phyloP scores from a whole-genome alignment of 2,113 vertebrate genomes.

The Dasypus novemcinctus region DNA sequence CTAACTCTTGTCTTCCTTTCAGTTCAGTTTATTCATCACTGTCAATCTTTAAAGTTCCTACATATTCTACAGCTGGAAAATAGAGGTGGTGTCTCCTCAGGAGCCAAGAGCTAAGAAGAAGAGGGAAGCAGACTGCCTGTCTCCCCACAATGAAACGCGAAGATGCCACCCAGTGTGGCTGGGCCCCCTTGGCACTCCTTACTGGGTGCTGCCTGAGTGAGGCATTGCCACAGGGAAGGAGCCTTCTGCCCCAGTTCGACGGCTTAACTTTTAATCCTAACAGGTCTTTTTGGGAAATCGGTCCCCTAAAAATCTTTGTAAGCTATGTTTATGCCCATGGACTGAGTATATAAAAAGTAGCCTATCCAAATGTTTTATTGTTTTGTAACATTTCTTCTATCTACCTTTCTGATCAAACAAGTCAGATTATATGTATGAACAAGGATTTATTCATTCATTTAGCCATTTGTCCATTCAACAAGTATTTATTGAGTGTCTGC shows the following conservation, averaged over 20 bases:
- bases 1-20: conserved; percentile 67
- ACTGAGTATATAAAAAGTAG: neutral
- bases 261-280: neutral
- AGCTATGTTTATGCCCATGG: neutral
- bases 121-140: no score
- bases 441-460: neutral
- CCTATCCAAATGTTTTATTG: neutral
- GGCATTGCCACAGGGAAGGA: no score
- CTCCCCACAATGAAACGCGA: no score
- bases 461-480: no score
- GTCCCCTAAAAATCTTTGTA: neutral
- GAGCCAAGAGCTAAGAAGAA: no score
- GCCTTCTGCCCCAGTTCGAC: no score
- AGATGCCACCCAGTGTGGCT: no score
- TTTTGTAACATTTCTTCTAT: neutral
- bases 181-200: no score
- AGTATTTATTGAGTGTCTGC: no score
- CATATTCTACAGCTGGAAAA: no score
- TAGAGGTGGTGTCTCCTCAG: no score
- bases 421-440: neutral
- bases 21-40: conserved; percentile 83
- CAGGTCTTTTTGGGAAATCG: neutral
- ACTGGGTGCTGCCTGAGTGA: no score
- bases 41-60: neutral
- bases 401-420: neutral